Evolutionary conservation across 2,888 invertebrate species (phyloP).

Genomic region (Machimus atricapillus): DNA sequence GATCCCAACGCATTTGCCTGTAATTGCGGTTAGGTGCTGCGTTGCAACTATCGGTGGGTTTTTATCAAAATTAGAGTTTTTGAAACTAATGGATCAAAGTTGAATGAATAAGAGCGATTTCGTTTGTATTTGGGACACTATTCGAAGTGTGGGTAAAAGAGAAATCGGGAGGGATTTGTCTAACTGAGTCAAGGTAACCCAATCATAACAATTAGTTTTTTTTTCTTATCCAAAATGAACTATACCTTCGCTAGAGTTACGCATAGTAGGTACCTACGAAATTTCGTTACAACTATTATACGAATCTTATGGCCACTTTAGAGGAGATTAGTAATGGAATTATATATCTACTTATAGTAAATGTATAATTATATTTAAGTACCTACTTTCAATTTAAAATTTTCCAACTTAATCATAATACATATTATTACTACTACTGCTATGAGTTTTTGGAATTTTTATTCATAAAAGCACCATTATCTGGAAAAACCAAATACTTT

Average conservation of each 20-base stretch:
- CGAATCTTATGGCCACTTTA: not conserved
- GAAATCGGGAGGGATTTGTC: not conserved
- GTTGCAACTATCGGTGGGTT: not conserved
- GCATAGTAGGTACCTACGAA: too few species aligned
- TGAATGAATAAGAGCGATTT: not conserved
- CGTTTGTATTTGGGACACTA: not conserved
- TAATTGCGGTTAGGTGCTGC: not conserved
- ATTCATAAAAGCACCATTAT: too few species aligned
- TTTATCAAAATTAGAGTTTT: not conserved
- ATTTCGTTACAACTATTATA: not conserved
- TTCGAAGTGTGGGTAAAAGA: not conserved
- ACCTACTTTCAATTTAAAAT: not conserved
- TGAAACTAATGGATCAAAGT: not conserved
- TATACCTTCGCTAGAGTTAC: not conserved
- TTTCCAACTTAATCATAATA: not conserved
- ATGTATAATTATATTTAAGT: not conserved
- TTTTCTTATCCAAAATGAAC: not conserved
- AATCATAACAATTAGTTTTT: not conserved
- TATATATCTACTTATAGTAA: not conserved
- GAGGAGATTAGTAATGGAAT: not conserved
- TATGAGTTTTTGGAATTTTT: too few species aligned
- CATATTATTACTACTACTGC: too few species aligned
- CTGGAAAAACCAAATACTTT: too few species aligned
- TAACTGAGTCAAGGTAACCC: not conserved
- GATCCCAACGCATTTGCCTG: not conserved